phyloP scores from a whole-genome alignment of 2,888 invertebrate genomes.

The Apantesis nais region DNA sequence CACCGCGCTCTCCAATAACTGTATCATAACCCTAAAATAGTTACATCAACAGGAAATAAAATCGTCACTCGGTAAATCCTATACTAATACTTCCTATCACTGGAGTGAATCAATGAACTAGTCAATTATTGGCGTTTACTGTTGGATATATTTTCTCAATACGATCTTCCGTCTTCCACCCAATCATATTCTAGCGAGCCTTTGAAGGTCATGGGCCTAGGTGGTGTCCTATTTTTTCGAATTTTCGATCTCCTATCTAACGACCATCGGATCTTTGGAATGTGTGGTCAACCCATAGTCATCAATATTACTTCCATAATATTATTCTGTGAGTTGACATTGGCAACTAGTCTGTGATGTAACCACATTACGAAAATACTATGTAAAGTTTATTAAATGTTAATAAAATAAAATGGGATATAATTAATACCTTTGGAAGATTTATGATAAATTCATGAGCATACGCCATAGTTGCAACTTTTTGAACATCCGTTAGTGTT shows the following conservation, averaged over 20 bases:
- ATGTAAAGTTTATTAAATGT: too few species aligned
- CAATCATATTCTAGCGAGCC: not conserved
- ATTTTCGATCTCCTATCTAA: too few species aligned
- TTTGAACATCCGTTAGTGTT: constrained; percentile 89
- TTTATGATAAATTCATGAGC: constrained; percentile 91
- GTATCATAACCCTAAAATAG: constrained; percentile 89
- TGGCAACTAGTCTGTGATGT: not conserved
- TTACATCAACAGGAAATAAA: not conserved
- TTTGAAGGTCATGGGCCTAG: too few species aligned
- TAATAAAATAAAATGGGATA: not conserved
- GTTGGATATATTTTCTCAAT: not conserved
- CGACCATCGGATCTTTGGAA: too few species aligned
- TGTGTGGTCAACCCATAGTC: too few species aligned
- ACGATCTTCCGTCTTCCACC: not conserved
- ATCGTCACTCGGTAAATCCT: not conserved
- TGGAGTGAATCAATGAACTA: too few species aligned
- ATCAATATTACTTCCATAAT: too few species aligned
- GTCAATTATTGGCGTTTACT: too few species aligned
- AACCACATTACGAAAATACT: too few species aligned
- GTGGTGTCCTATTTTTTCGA: too few species aligned
- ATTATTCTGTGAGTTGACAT: not conserved
- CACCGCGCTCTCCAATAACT: constrained; percentile 91
- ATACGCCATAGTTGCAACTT: constrained; percentile 90
- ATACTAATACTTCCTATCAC: not conserved
- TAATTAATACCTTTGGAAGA: constrained; percentile 87